Base-by-base conservation (phyloP, 2,888 invertebrate species). In the Celastrina argiolus region DNA sequence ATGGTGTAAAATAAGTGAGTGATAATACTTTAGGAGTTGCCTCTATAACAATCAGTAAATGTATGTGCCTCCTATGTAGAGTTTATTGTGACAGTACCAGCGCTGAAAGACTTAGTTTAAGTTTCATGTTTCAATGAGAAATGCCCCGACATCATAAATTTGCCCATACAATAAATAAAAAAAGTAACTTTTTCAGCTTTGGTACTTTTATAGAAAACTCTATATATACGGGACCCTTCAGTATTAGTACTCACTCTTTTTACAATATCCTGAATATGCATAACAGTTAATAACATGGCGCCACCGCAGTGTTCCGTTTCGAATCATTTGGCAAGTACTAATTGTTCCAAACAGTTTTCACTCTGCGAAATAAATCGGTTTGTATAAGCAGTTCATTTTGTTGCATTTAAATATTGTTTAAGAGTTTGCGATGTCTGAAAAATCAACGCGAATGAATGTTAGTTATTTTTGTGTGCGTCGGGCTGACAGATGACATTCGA, bases 341-440 rank as follows among this genome's bases (percentile, higher is more conserved):
- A 14, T 26, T 51, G 8, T 51, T 22, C 12, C 22, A 51, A 51
- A 51, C 22, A 51, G 12, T 51, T 51, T 51, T 51, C 22, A 51
- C 14, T 51, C 22, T 22, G 51, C 12, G 5, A 51, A 51, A 51
- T 22, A 51, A 51, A 51, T 51, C 10, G 12, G 12, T 10, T 12
- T 10, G 45, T 45, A 45, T 18, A 45, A 45, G 18, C 45, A 18
- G 51, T 51, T 26, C 22, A 51, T 51, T 51, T 51, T 51, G 26
- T 51, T 51, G 22, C 51, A 18, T 51, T 51, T 26, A 51, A 51
- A 51, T 22, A 26, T 26, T 51, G 26, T 51, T 51, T 51, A 51
- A 8, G 1, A 14, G 18, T 22, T 51, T 4, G 18, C 14, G 22
- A 51, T 51, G 22, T 51, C 22, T 51, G 4, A 22, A 51, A 51